Conservation (phyloP, 1,140 invertebrate species). For the Scaptomyza montana region DNA sequence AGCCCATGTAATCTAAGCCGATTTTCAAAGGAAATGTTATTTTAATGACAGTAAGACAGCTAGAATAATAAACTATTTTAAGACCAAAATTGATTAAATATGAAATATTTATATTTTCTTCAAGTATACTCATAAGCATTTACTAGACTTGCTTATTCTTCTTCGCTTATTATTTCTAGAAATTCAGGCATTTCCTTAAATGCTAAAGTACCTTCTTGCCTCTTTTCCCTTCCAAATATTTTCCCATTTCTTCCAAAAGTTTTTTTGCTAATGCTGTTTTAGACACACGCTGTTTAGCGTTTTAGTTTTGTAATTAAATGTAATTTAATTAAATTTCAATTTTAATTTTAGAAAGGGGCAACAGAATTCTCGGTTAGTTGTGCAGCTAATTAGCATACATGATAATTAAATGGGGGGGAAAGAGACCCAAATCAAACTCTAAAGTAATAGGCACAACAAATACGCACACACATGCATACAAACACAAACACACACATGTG, state of each 20-base stretch:
- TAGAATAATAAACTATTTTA: too few relatives aligned
- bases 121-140: too few relatives aligned
- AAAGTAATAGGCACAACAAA: conserved; percentile 45
- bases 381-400: conserved; percentile 55
- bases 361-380: conserved; percentile 42
- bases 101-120: too few relatives aligned
- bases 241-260: not conserved
- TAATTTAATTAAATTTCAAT: conserved; percentile 43
- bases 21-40: too few relatives aligned
- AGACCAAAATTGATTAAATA: too few relatives aligned
- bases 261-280: not conserved
- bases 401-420: conserved; percentile 12
- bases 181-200: too few relatives aligned
- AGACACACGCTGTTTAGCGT: not conserved
- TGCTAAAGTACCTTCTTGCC: too few relatives aligned
- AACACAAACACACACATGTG: not conserved
- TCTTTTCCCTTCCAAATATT: not conserved
- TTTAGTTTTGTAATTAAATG: conserved; percentile 17
- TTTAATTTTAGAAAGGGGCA: conserved; percentile 20
- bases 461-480: not conserved
- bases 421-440: conserved; percentile 55
- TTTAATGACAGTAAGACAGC: too few relatives aligned
- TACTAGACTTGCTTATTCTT: too few relatives aligned
- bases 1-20: too few relatives aligned
- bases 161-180: too few relatives aligned